phyloP scores from a whole-genome alignment of 2,888 invertebrate species.

The Alentia gelatinosa region DNA sequence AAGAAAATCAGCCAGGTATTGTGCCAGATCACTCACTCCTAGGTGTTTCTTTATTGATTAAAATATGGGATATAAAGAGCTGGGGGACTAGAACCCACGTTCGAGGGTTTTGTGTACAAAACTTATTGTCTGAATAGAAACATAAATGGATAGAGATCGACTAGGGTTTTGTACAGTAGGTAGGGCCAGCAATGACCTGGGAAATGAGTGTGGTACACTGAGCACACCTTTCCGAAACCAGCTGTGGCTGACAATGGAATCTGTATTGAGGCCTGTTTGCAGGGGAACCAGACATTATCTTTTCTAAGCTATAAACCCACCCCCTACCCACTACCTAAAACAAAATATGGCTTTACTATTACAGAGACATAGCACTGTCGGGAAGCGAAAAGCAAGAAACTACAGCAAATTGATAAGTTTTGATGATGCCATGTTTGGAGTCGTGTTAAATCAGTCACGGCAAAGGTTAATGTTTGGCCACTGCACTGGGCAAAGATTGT shows the following conservation, averaged over 20 bases:
- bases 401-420: constrained; percentile 5
- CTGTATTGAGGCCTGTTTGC: no score
- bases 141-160: background rate
- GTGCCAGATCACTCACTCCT: no score
- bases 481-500: background rate
- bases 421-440: background rate
- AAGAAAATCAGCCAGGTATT: no score
- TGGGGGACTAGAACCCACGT: no score
- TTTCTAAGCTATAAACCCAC: background rate
- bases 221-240: no score
- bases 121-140: no score
- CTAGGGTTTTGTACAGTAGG: background rate
- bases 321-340: background rate
- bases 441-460: background rate
- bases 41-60: no score
- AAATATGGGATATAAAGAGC: no score
- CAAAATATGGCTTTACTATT: background rate
- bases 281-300: background rate
- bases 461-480: background rate
- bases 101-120: no score
- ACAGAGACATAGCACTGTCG: background rate
- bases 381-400: background rate
- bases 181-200: background rate
- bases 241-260: no score
- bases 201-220: background rate